Conservation (phyloP, 2,888 invertebrate genomes). For the Hypsopygia costalis region DNA sequence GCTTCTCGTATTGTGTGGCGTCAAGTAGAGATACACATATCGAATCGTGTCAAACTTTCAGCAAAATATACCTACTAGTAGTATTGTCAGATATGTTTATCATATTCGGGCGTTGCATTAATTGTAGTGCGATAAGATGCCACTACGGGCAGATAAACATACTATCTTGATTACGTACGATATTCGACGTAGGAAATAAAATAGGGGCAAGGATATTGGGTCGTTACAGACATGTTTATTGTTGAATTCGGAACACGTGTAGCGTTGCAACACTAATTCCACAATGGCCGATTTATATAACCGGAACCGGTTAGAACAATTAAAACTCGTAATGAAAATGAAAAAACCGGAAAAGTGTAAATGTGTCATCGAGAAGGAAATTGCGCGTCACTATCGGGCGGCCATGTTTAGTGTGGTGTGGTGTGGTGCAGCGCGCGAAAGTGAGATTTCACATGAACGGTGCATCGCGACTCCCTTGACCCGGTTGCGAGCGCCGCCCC, state of each 20-base stretch:
- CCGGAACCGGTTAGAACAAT: neutral
- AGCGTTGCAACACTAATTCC: constrained; percentile 51
- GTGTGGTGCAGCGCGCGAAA: constrained; percentile 72
- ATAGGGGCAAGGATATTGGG: constrained; percentile 73
- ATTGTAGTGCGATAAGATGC: constrained; percentile 63
- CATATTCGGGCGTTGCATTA: constrained; percentile 51
- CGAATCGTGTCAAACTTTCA: constrained; percentile 38
- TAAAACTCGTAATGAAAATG: constrained; percentile 9
- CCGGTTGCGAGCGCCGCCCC: constrained; percentile 45
- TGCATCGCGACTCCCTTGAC: constrained; percentile 79
- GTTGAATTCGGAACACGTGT: constrained; percentile 64
- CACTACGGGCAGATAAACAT: constrained; percentile 51
- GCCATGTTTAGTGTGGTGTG: constrained; percentile 70
- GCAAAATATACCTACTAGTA: constrained; percentile 42
- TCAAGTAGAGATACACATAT: no score
- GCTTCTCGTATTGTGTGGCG: no score
- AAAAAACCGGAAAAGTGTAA: constrained; percentile 34
- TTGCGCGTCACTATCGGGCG: constrained; percentile 53
- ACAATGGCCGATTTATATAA: constrained; percentile 7
- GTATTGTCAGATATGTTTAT: constrained; percentile 44
- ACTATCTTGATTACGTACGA: constrained; percentile 65
- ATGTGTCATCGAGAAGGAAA: constrained; percentile 63
- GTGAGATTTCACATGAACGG: constrained; percentile 78
- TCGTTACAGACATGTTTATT: constrained; percentile 49
- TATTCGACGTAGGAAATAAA: constrained; percentile 68